Evolutionary conservation across 2,888 invertebrate species (phyloP).

Genomic region (Dolichopus griseipennis): DNA sequence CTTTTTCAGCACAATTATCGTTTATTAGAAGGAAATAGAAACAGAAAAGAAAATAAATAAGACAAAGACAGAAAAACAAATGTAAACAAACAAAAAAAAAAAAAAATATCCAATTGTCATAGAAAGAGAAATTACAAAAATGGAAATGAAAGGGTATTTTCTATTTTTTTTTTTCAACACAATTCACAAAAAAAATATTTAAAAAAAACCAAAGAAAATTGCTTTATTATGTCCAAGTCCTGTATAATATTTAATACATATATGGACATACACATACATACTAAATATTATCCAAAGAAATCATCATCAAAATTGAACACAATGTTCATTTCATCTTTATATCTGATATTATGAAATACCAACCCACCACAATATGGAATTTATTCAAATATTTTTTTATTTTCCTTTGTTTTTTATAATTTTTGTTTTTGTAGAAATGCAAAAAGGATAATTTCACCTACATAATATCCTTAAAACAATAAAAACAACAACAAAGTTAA

Average conservation of each 20-base stretch:
- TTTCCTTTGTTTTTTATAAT: no score
- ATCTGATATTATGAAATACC: no score
- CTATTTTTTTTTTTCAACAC: neutral
- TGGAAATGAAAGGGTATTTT: neutral
- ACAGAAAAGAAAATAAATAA: no score
- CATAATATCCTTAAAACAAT: neutral
- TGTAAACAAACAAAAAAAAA: neutral
- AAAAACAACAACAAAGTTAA: no score
- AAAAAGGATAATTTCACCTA: slow-evolving; percentile 6
- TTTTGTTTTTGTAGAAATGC: neutral
- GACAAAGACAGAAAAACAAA: no score
- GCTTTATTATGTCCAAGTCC: neutral
- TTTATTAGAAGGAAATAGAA: neutral
- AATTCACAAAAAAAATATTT: no score
- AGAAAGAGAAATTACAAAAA: neutral
- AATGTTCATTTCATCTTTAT: no score
- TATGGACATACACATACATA: no score
- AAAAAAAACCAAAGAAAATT: neutral
- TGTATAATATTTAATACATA: neutral
- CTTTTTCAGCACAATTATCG: slow-evolving; percentile 1
- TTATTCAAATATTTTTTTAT: no score
- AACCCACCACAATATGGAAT: no score
- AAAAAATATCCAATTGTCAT: neutral
- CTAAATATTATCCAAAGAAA: no score
- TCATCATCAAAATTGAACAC: no score